A percentile compares a stretch with the other conserved stretches of the same genome.
Evolutionary conservation across 30 jellyfish, hydroid and myxozoan species (phyloP).

Genomic region (Clytia hemisphaerica): DNA sequence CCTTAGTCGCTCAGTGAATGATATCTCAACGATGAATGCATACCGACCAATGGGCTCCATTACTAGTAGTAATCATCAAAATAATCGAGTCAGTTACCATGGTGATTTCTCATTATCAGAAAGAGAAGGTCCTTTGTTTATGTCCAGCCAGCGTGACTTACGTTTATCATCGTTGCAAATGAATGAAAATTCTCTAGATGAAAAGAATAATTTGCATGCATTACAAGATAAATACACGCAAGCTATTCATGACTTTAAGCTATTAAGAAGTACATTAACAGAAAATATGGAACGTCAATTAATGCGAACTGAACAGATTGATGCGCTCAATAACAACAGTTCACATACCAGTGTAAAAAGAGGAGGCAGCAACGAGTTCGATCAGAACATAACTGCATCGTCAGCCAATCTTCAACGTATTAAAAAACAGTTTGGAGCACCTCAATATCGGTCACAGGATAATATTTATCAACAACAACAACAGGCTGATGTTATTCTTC

Average conservation of each 20-base stretch:
- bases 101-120: background rate
- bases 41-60: too few species aligned
- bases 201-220: background rate
- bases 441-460: slow-evolving; percentile 20
- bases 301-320: slow-evolving; percentile 10
- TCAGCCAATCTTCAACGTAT: too few species aligned
- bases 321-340: background rate
- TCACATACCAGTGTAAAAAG: too few species aligned
- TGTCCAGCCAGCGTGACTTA: too few species aligned
- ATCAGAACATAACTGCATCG: too few species aligned
- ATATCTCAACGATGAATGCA: too few species aligned
- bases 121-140: too few species aligned
- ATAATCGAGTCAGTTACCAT: background rate
- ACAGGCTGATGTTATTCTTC: slow-evolving; percentile 13
- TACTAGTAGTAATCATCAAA: too few species aligned
- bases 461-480: background rate
- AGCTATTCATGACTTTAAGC: slow-evolving; percentile 27
- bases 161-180: too few species aligned
- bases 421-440: too few species aligned
- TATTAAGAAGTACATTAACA: slow-evolving; percentile 11
- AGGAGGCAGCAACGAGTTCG: too few species aligned
- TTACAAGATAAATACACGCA: slow-evolving; percentile 20
- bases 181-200: background rate
- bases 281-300: slow-evolving; percentile 30
- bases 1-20: too few species aligned